These are phyloP conservation scores for Formicarius rufipectus DNA, from an alignment of 2,113 vertebrate species.

Conservation along the genomic window DNA sequence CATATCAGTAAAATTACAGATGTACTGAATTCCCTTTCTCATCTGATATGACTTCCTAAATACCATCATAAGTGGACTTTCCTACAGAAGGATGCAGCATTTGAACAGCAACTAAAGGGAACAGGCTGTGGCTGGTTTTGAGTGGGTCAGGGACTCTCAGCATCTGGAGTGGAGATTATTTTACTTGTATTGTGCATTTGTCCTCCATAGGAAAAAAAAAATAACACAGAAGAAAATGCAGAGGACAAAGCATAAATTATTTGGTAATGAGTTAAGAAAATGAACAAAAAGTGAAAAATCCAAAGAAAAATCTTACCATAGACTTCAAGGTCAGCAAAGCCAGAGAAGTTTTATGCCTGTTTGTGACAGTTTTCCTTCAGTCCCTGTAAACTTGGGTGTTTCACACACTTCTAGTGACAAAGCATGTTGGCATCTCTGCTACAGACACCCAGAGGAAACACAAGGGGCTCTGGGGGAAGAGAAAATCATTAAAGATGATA, in stretches of 20 bases:
- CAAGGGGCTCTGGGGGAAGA: background rate
- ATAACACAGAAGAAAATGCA: background rate
- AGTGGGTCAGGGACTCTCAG: background rate
- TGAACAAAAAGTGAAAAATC: background rate
- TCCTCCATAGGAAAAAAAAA: background rate
- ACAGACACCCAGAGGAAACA: background rate
- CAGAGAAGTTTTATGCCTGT: background rate
- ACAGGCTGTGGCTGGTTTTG: background rate
- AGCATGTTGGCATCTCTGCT: background rate
- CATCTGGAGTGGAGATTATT: background rate
- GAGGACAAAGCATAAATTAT: background rate
- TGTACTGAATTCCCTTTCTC: background rate
- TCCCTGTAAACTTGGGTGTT: background rate
- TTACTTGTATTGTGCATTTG: background rate
- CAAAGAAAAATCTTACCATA: background rate
- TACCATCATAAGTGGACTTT: background rate
- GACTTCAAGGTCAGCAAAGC: background rate
- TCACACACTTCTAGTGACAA: background rate
- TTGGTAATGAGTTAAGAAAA: background rate
- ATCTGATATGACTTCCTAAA: background rate
- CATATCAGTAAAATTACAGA: background rate
- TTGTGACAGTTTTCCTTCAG: background rate
- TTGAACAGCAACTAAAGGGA: background rate
- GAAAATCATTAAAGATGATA: background rate
- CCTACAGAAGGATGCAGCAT: background rate